Conservation (phyloP, 1,140 invertebrate species). For the Hormaphis cornu region DNA sequence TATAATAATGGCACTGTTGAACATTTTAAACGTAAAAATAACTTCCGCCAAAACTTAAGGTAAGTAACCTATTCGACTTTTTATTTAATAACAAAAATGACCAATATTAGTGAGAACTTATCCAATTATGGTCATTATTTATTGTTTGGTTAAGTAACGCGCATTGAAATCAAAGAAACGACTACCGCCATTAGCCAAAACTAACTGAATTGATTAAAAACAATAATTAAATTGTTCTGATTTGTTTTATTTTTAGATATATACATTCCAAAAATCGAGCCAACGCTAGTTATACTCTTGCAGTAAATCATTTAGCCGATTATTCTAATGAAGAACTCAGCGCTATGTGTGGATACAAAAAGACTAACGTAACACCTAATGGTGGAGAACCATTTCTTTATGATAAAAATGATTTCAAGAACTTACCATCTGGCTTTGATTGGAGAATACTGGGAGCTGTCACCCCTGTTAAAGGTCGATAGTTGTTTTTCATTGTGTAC, state of each 20-base stretch:
- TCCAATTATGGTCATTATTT: too few species aligned
- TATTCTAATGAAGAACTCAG: constrained; percentile 65
- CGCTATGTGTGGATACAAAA: constrained; percentile 61
- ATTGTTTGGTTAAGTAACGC: background rate
- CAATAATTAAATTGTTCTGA: background rate
- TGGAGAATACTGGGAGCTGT: constrained; percentile 89
- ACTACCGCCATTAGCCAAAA: background rate
- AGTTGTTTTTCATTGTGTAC: background rate
- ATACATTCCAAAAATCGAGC: constrained; percentile 78
- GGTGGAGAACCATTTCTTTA: constrained; percentile 72
- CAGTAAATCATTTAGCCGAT: constrained; percentile 84
- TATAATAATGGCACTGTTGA: constrained; percentile 55
- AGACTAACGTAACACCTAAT: constrained; percentile 42
- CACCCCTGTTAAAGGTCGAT: constrained; percentile 78
- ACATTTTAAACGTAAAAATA: constrained; percentile 59
- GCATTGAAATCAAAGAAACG: too few species aligned
- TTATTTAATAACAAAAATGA: too few species aligned
- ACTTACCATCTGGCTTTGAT: constrained; percentile 63
- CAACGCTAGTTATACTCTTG: constrained; percentile 60
- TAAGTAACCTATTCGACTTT: constrained; percentile 42
- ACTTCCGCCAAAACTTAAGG: constrained; percentile 82
- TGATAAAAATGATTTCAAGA: constrained; percentile 42
- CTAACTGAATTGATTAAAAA: too few species aligned
- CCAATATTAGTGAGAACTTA: too few species aligned
- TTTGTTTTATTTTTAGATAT: constrained; percentile 49